phyloP scores from a whole-genome alignment of 2,797 vertebrate genomes.

The Cetoscarus ocellatus region DNA sequence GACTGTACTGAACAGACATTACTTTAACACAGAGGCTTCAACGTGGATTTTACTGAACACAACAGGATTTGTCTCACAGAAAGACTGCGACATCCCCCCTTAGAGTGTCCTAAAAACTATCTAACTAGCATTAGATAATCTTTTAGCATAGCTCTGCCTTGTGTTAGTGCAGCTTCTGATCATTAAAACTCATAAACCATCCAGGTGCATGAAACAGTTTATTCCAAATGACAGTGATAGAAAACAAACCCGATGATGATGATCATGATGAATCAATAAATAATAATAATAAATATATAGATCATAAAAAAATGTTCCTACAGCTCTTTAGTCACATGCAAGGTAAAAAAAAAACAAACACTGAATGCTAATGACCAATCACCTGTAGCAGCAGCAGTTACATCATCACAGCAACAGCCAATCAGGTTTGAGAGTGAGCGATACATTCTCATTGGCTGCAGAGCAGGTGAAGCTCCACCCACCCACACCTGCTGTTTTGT shows the following conservation, averaged over 20 bases:
- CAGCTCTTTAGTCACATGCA: constrained; percentile 82
- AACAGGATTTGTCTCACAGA: too few species aligned
- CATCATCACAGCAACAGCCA: constrained; percentile 79
- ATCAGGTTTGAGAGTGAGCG: constrained; percentile 69
- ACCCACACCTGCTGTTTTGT: neutral
- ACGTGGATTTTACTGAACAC: too few species aligned
- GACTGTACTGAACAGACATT: neutral
- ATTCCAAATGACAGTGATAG: constrained; percentile 76
- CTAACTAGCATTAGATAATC: too few species aligned
- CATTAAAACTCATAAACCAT: neutral
- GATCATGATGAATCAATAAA: constrained; percentile 18
- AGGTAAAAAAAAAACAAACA: constrained; percentile 52
- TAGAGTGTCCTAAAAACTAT: too few species aligned
- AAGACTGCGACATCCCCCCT: too few species aligned
- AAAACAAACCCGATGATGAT: constrained; percentile 57
- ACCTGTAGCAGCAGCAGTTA: constrained; percentile 82
- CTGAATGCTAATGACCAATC: constrained; percentile 64
- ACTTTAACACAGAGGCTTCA: too few species aligned
- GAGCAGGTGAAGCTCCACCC: constrained; percentile 32
- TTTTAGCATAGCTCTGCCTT: too few species aligned
- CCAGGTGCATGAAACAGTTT: constrained; percentile 68
- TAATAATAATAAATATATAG: neutral
- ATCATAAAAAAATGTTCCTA: constrained; percentile 44
- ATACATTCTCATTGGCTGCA: constrained; percentile 68
- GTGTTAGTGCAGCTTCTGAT: neutral